Base-by-base conservation (phyloP, 1,140 invertebrate genomes). In the Galleria mellonella region DNA sequence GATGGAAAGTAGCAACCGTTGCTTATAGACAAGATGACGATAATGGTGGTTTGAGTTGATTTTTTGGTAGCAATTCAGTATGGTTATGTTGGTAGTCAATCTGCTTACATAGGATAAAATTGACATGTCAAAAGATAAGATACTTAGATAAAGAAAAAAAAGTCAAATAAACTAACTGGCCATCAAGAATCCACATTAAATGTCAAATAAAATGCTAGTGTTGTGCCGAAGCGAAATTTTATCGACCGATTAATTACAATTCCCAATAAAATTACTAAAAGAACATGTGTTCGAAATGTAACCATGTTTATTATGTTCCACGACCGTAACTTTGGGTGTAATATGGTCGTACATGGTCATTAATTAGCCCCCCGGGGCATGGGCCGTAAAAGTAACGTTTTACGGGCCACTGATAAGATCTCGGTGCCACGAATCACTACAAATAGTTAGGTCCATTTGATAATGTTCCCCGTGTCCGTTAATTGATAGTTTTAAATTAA, bases 361-460 rank as follows among this genome's bases (percentile, higher is more conserved):
- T 78, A 78, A 78, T 78, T 78, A 75, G 47, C 65, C 70, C 58
- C 67, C 68, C 59, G 59, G 43, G 40, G 63, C 17, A 23, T 6
- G 17, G n/a, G 30, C 56, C 58, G 52, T 70, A 70, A 67, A 70
- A 60, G 46, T 62, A 57, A 42, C 47, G 48, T 68, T 72, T 72
- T 63, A 73, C 56, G 53, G 44, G 30, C 23, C 15, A 9, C 29
- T 17, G 63, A 66, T 66, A 61, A 53, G 31, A 65, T 65, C 58
- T 45, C 35, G 11, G 45, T 23, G 6, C 17, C 38, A 44, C 28
- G 29, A 54, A 48, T 38, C 40, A 23, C 2, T 23, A 23, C 17
- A 23, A 23, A 23, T 23, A 23, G 17, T 23, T 23, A 23, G 17
- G 17, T 6, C 17, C 6, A 23, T 23, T 23, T 6, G 17, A 6